Conservation (phyloP, 2,888 invertebrate species). For the Sarcophaga rosellei region DNA sequence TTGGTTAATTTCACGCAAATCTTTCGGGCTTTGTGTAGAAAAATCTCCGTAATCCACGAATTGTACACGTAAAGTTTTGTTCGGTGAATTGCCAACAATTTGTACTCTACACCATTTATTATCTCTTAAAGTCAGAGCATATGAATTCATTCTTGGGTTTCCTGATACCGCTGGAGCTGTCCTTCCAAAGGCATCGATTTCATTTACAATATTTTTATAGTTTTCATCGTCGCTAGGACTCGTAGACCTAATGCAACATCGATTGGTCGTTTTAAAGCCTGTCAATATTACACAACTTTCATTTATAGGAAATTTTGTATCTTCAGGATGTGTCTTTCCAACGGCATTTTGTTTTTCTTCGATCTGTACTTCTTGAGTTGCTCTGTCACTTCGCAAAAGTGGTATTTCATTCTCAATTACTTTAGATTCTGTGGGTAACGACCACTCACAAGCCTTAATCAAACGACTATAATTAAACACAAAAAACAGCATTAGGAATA, state of each 20-base stretch:
- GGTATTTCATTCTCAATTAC: background rate
- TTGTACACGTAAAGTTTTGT: background rate
- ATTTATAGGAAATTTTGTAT: slow-evolving; percentile 29
- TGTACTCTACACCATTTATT: slow-evolving; percentile 56
- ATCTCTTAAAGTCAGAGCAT: slow-evolving; percentile 27
- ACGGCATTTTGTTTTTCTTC: background rate
- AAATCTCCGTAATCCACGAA: slow-evolving; percentile 51
- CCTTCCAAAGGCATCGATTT: slow-evolving; percentile 54
- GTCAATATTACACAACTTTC: slow-evolving; percentile 55
- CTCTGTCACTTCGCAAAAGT: background rate
- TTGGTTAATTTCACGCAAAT: slow-evolving; percentile 27
- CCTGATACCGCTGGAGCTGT: background rate
- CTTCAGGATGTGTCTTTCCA: background rate
- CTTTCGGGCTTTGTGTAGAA: background rate
- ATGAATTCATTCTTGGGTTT: slow-evolving; percentile 15
- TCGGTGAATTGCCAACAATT: slow-evolving; percentile 25
- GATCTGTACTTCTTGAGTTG: background rate
- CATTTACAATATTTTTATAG: slow-evolving; percentile 31
- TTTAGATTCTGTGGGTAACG: background rate
- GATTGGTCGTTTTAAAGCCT: slow-evolving; percentile 57
- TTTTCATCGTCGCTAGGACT: slow-evolving; percentile 37
- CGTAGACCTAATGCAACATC: slow-evolving; percentile 61
- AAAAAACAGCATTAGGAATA: too few species aligned
- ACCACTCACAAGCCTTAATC: slow-evolving; percentile 25
- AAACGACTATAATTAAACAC: too few species aligned